Conservation (phyloP, 2,888 invertebrate species). For the Brassicogethes aeneus region DNA sequence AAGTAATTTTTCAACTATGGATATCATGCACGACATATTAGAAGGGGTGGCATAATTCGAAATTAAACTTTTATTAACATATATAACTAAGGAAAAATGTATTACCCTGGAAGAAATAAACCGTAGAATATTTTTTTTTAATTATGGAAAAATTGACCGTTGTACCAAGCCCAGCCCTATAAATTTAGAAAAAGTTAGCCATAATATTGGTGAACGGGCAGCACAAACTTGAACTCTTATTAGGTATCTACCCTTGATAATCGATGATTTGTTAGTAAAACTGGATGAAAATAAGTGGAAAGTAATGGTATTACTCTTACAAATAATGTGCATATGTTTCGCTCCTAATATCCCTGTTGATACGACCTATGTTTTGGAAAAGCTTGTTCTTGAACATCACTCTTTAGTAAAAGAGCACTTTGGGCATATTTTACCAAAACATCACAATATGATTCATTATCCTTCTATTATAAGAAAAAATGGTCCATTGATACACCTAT, state of each 20-base stretch:
- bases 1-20: slow-evolving; percentile 9
- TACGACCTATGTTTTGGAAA: background rate
- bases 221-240: slow-evolving; percentile 13
- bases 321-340: slow-evolving; percentile 5
- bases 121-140: slow-evolving; percentile 11
- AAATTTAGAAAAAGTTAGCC: slow-evolving; percentile 7
- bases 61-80: slow-evolving; percentile 11
- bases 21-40: slow-evolving; percentile 21
- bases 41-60: slow-evolving; percentile 19
- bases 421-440: slow-evolving; percentile 7
- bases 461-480: slow-evolving; percentile 6
- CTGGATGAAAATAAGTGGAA: background rate
- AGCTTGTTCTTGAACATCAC: slow-evolving; percentile 1
- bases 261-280: slow-evolving; percentile 1
- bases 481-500: slow-evolving; percentile 10
- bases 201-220: slow-evolving; percentile 12
- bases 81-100: slow-evolving; percentile 7
- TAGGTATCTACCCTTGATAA: slow-evolving; percentile 8
- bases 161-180: slow-evolving; percentile 10
- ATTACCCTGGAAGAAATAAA: slow-evolving; percentile 12
- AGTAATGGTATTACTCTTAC: background rate
- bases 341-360: background rate
- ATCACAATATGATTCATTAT: slow-evolving; percentile 12
- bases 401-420: slow-evolving; percentile 1
- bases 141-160: slow-evolving; percentile 12